A percentile compares a stretch with the other conserved stretches of the same genome.
phyloP scores from a whole-genome alignment of 2,113 vertebrate genomes.

The Archilochus colubris region DNA sequence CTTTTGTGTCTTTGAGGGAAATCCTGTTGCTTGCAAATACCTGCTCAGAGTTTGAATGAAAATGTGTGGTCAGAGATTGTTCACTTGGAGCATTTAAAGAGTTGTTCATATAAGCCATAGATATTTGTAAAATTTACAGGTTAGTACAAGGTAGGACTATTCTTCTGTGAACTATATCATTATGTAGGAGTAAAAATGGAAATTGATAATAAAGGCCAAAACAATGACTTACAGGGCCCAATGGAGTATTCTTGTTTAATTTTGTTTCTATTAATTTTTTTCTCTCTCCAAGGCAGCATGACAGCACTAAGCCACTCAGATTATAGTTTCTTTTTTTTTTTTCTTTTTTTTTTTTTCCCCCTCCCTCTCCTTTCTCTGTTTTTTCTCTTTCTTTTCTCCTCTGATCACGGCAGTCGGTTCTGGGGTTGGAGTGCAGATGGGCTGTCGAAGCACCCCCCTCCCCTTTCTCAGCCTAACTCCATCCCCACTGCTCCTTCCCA shows the following conservation, averaged over 20 bases:
- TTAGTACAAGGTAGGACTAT: background rate
- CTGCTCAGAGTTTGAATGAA: background rate
- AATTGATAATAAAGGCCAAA: background rate
- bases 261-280: constrained; percentile 76
- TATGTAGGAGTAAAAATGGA: constrained; percentile 2
- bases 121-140: background rate
- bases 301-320: constrained; percentile 78
- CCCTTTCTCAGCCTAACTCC: constrained; percentile 94
- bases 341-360: background rate
- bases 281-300: constrained; percentile 72
- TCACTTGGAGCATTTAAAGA: background rate
- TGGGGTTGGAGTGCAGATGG: constrained; percentile 98
- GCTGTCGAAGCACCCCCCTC: constrained; percentile 91
- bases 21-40: background rate
- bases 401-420: constrained; percentile 89
- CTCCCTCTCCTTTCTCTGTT: constrained; percentile 66
- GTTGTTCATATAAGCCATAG: background rate
- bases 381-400: constrained; percentile 70
- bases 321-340: constrained; percentile 75
- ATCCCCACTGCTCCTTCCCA: constrained; percentile 92
- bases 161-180: background rate
- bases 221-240: constrained; percentile 1
- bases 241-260: constrained; percentile 67
- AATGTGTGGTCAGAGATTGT: background rate
- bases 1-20: background rate